Base-by-base conservation (phyloP, 2,113 vertebrate genomes). In the Nycticorax nycticorax region DNA sequence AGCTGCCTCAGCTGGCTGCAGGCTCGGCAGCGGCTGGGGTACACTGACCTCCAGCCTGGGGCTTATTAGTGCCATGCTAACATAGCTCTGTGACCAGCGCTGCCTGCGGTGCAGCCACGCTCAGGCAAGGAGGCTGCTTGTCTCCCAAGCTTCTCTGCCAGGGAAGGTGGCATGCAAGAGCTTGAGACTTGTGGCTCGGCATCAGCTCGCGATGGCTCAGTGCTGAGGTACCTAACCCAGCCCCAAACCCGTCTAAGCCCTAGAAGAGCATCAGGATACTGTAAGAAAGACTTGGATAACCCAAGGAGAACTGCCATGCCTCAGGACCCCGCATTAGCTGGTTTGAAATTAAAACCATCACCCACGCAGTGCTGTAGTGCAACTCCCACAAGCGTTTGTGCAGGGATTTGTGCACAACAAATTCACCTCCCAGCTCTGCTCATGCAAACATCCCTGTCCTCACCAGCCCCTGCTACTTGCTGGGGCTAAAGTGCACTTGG, bases 31-130 rank as follows among this genome's bases (percentile, higher is more conserved):
- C n/a, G 24, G 6, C 5, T 69, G 91, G 43, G 39, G 27, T 35
- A 6, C 62, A 8, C 20, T 43, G 62, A 64, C 50, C 66, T 63
- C 24, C 71, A 64, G 55, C 81, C 72, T 4, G 0, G 68, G 45
- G 72, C 28, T n/a, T 48, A 10, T 37, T 17, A 14, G 32, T 12
- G 1, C 26, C 1, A 1, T 3, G 0, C 66, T 53, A 21, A 9
- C 53, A 4, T 8, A 2, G 21, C 30, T 74, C 63, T 37, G 21
- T 26, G 75, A 39, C 7, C 43, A 23, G 32, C 28, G 6, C 9
- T 30, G 35, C 64, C 41, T 39, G 66, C 1, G 1, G 16, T 45
- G 47, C 60, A 82, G 64, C 63, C 1, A 0, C 41, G 12, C 53
- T 43, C 35, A 5, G 2, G 59, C 8, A n/a, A 30, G 17, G 73